Percentiles rank a stretch among this genome's conserved stretches.
Conservation (phyloP, 2,113 vertebrate species). For the Neotoma lepida region DNA sequence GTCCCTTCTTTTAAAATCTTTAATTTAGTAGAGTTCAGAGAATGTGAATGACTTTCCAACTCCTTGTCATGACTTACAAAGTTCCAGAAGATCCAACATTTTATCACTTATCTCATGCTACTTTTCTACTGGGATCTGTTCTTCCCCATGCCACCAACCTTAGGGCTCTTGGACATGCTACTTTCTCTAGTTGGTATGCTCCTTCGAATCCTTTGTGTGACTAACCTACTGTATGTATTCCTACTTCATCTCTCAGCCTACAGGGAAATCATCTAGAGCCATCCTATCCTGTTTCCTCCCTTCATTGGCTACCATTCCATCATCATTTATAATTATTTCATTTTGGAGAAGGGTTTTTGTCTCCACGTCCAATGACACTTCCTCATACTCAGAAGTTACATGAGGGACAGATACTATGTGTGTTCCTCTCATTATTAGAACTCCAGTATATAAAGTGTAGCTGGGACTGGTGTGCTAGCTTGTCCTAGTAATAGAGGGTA, state of each 20-base stretch:
- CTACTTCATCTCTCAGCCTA: background rate
- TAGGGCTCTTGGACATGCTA: background rate
- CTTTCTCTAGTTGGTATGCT: background rate
- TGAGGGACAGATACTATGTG: accelerated
- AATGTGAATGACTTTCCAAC: background rate
- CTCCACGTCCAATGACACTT: background rate
- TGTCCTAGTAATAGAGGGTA: background rate
- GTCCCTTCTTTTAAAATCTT: background rate
- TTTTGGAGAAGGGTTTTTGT: background rate
- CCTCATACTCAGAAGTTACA: background rate
- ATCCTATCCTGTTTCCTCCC: background rate
- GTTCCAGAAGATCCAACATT: background rate
- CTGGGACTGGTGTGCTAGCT: background rate
- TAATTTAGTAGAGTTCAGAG: background rate
- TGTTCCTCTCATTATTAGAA: background rate
- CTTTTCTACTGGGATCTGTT: background rate
- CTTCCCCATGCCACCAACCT: background rate
- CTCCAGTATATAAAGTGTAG: background rate
- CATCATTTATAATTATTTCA: background rate
- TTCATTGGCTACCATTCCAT: background rate
- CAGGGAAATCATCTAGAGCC: background rate
- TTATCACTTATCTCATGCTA: background rate
- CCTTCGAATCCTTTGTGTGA: background rate
- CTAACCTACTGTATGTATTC: background rate
- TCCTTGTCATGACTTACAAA: background rate